Evolutionary conservation across 92 coral and sea anemone species (phyloP).

Genomic region (Zoanthus gigantus): DNA sequence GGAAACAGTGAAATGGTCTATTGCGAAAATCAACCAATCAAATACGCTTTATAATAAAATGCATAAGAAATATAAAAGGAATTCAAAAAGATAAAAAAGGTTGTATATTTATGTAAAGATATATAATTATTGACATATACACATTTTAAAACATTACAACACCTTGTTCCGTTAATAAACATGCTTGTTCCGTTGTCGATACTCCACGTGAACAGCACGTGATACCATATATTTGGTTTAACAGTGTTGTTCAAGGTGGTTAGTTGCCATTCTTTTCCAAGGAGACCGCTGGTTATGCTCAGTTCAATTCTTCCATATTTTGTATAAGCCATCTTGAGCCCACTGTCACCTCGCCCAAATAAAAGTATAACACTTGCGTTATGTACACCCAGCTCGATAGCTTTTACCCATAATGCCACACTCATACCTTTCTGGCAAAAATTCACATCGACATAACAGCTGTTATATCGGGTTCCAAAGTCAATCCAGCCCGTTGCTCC

Average conservation of each 20-base stretch:
- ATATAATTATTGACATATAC: too few relatives aligned
- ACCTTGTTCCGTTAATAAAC: slow-evolving; percentile 72
- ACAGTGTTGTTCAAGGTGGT: slow-evolving; percentile 43
- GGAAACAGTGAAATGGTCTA: too few relatives aligned
- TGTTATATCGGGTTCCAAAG: slow-evolving; percentile 61
- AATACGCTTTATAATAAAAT: too few relatives aligned
- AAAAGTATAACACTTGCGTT: slow-evolving; percentile 41
- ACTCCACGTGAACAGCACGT: slow-evolving; percentile 70
- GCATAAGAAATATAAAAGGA: too few relatives aligned
- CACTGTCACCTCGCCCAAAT: slow-evolving; percentile 70
- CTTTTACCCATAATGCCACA: slow-evolving; percentile 72
- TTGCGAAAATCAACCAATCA: too few relatives aligned
- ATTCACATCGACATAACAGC: slow-evolving; percentile 69
- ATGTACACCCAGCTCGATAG: slow-evolving; percentile 17
- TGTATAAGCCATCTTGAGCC: slow-evolving; percentile 52
- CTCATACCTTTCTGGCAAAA: slow-evolving; percentile 71
- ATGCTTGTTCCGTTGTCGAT: slow-evolving; percentile 54
- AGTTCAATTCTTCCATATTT: slow-evolving; percentile 43
- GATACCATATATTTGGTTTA: slow-evolving; percentile 54
- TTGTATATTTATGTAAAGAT: too few relatives aligned
- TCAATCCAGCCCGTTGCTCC: slow-evolving; percentile 69
- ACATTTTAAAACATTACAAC: too few relatives aligned
- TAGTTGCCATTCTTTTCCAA: slow-evolving; percentile 55
- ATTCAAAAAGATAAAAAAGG: too few relatives aligned
- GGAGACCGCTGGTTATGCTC: slow-evolving; percentile 58